Conservation (phyloP, 1,140 invertebrate genomes). For the Scaptomyza montana region DNA sequence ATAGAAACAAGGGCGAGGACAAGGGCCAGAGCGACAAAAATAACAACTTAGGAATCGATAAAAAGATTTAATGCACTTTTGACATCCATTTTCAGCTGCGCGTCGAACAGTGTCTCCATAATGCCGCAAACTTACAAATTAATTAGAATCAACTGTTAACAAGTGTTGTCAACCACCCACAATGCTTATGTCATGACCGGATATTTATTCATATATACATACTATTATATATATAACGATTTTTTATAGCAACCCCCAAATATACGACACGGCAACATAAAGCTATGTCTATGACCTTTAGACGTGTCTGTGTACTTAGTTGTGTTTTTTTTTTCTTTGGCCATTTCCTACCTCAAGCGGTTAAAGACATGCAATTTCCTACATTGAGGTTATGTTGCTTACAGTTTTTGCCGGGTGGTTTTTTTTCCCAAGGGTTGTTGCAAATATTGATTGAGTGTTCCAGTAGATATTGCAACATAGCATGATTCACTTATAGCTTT, state of each 20-base stretch:
- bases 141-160: conserved; percentile 12
- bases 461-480: background rate
- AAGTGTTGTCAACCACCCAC: conserved; percentile 5
- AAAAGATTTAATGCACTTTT: conserved; percentile 9
- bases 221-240: background rate
- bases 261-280: conserved; percentile 1
- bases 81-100: conserved; percentile 21
- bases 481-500: background rate
- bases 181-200: conserved; percentile 40
- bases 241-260: conserved; percentile 34
- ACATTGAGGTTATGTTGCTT: conserved; percentile 38
- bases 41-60: conserved; percentile 37
- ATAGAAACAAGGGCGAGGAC: background rate
- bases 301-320: conserved; percentile 10
- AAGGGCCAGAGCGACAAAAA: conserved; percentile 8
- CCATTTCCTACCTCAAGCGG: conserved; percentile 41
- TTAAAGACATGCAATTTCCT: conserved; percentile 18
- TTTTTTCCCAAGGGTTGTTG: conserved; percentile 13
- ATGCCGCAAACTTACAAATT: conserved; percentile 1
- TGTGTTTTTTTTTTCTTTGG: background rate
- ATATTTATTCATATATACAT: background rate
- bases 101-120: conserved; percentile 10
- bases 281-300: conserved; percentile 33
- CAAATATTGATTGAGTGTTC: conserved; percentile 30
- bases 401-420: conserved; percentile 28